Base-by-base conservation (phyloP, 2,113 vertebrate species). In the Brachyhypopomus gauderio region DNA sequence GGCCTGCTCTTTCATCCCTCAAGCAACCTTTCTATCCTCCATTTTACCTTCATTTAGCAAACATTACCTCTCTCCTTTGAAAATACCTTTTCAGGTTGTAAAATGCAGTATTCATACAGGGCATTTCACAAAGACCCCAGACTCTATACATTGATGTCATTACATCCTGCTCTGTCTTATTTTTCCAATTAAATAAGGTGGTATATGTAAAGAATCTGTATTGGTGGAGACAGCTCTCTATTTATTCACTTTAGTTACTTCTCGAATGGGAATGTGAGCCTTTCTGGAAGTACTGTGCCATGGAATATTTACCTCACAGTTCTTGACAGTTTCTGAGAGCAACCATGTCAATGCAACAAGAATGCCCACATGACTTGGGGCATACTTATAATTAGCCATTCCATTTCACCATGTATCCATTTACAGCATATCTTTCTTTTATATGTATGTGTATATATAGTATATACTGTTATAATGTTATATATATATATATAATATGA, bases 1-100 rank as follows among this genome's bases (percentile, higher is more conserved):
- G 55, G 62, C 75, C 69, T 73, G 72, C 73, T 83, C 77, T 62
- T 83, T 80, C 63, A 83, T 80, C 69, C 67, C 73, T 71, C 36
- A 45, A 59, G 72, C 72, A 76, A 30, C 72, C 48, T 83, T 83
- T 79, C 41, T 20, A 41, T 72, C n/a, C n/a, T 74, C 72, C 17
- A 67, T 72, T 83, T n/a, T 77, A 72, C 52, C 27, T 80, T 72
- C 72, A 41, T 79, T 75, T 77, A 58, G 55, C 72, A 64, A 9
- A 48, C 20, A 8, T 69, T 77, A 76, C 12, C 74, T 72, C 66
- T 72, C 8, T 79, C 59, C 59, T 73, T 41, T 78, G 69, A 52
- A 20, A 78, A 45, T 55, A 45, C 23, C 34, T 84, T 72, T 81
- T 22, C 23, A 8, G 38, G 5, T 75, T 34, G n/a, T 72, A 16